Evolutionary conservation across 2,797 vertebrate genomes (phyloP).

Genomic region (Poeciliopsis presidionis): DNA sequence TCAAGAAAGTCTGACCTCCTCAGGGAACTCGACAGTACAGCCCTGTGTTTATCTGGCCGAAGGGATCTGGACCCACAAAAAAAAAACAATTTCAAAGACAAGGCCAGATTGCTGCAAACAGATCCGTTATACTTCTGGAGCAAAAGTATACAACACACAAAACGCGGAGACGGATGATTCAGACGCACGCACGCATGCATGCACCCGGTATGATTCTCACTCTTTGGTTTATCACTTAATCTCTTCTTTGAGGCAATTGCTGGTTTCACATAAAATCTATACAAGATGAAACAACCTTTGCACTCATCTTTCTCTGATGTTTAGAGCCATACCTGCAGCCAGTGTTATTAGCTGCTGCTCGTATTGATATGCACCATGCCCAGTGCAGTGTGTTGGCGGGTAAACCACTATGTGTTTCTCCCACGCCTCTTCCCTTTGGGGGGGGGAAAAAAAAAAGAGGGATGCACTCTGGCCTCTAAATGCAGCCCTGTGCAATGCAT

Average conservation of each 20-base stretch:
- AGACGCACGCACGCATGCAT: neutral
- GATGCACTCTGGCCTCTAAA: conserved; percentile 73
- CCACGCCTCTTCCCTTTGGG: conserved; percentile 79
- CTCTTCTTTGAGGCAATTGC: conserved; percentile 80
- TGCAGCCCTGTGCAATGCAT: conserved; percentile 69
- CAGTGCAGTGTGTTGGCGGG: conserved; percentile 68
- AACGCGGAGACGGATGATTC: conserved; percentile 19
- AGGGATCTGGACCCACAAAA: conserved; percentile 76
- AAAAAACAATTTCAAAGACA: conserved; percentile 78
- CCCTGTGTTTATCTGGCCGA: conserved; percentile 74
- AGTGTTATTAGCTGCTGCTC: conserved; percentile 65
- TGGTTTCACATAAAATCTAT: conserved; percentile 79
- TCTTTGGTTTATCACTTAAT: conserved; percentile 53
- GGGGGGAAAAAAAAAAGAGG: conserved; percentile 51
- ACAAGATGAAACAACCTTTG: conserved; percentile 83
- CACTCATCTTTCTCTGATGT: conserved; percentile 77
- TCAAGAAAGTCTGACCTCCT: conserved; percentile 73
- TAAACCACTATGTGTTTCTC: conserved; percentile 72
- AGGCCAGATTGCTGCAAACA: conserved; percentile 75
- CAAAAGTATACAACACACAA: conserved; percentile 24
- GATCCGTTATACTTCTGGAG: conserved; percentile 55
- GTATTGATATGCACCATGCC: conserved; percentile 69
- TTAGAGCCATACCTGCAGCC: conserved; percentile 78
- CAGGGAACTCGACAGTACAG: conserved; percentile 72
- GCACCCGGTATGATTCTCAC: conserved; percentile 35